Evolutionary conservation across 2,888 invertebrate species (phyloP).

Genomic region (Netelia melanura): DNA sequence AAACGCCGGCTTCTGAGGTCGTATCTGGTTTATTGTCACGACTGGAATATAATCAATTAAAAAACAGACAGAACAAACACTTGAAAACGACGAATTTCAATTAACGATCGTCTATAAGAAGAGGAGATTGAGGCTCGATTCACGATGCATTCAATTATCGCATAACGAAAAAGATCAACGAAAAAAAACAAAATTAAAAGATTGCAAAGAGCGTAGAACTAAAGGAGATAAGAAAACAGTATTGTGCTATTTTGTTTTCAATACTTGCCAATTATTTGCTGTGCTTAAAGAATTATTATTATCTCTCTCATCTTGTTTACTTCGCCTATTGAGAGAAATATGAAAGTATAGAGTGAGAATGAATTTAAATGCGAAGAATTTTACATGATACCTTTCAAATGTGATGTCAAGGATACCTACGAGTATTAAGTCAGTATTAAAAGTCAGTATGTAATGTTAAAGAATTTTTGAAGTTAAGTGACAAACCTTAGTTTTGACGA

Average conservation of each 20-base stretch:
- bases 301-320: neutral
- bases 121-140: neutral
- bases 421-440: slow-evolving; percentile 62
- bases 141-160: slow-evolving; percentile 48
- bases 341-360: slow-evolving; percentile 38
- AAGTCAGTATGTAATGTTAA: slow-evolving; percentile 3
- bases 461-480: neutral
- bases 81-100: slow-evolving; percentile 21
- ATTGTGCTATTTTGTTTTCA: slow-evolving; percentile 39
- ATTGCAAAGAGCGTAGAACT: neutral
- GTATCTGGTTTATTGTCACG: slow-evolving; percentile 57
- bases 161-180: slow-evolving; percentile 61
- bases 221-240: slow-evolving; percentile 26
- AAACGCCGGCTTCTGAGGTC: slow-evolving; percentile 66
- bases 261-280: slow-evolving; percentile 50
- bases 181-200: slow-evolving; percentile 14
- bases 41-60: slow-evolving; percentile 62
- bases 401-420: slow-evolving; percentile 43
- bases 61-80: slow-evolving; percentile 13
- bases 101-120: slow-evolving; percentile 1
- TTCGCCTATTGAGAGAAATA: slow-evolving; percentile 26
- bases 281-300: slow-evolving; percentile 35
- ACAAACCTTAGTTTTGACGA: slow-evolving; percentile 1
- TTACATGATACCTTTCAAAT: neutral
- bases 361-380: neutral